Conservation (phyloP, 2,888 invertebrate genomes). For the Cabera pusaria region DNA sequence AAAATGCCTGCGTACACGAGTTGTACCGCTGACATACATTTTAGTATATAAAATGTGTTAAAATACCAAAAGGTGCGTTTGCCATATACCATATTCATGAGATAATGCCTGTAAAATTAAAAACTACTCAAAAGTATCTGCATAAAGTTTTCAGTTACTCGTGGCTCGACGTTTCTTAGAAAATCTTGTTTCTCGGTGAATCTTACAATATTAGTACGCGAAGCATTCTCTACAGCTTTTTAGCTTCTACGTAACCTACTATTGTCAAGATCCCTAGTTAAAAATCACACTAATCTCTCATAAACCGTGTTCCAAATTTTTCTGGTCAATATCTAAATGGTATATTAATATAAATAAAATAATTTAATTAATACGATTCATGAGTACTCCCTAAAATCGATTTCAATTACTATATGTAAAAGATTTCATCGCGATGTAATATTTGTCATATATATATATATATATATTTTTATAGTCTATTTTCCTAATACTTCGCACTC, state of each 20-base stretch:
- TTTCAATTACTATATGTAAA: too few relatives aligned
- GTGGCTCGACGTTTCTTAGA: slow-evolving; percentile 26
- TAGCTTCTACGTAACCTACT: slow-evolving; percentile 78
- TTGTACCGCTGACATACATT: too few relatives aligned
- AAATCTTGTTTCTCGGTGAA: slow-evolving; percentile 43
- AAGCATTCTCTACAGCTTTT: slow-evolving; percentile 71
- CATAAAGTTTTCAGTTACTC: too few relatives aligned
- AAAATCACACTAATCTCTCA: slow-evolving; percentile 43
- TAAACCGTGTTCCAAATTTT: slow-evolving; percentile 28
- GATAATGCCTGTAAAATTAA: too few relatives aligned
- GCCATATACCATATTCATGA: too few relatives aligned
- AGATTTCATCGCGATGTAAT: too few relatives aligned
- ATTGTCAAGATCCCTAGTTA: slow-evolving; percentile 77
- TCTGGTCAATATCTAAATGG: slow-evolving; percentile 14
- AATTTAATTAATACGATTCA: too few relatives aligned
- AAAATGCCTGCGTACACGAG: too few relatives aligned
- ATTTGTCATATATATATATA: slow-evolving; percentile 9
- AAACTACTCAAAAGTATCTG: too few relatives aligned
- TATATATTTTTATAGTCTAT: not conserved
- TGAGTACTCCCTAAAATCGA: not conserved
- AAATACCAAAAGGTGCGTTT: too few relatives aligned
- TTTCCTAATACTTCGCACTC: not conserved
- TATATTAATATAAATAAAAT: slow-evolving; percentile 9
- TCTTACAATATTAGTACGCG: slow-evolving; percentile 43
- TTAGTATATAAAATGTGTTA: too few relatives aligned